phyloP scores from a whole-genome alignment of 1,140 invertebrate genomes.

The Cotesia typhae region DNA sequence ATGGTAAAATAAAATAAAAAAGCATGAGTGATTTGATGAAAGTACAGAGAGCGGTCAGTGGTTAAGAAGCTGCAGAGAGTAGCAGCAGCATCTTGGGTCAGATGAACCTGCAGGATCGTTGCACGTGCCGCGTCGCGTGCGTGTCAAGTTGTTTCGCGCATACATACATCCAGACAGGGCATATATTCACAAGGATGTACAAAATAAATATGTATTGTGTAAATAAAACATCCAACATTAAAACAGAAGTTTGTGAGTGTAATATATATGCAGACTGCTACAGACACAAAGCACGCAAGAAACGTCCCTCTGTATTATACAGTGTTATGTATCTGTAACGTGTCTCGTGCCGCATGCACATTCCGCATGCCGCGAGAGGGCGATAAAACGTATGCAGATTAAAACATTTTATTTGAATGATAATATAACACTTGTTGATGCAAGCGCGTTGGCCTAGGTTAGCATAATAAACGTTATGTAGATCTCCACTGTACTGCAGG shows the following conservation, averaged over 20 bases:
- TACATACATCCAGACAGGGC: conserved; percentile 7
- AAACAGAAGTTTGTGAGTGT: too few relatives aligned
- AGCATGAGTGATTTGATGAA: too few relatives aligned
- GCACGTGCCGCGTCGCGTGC: conserved; percentile 23
- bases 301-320: conserved; percentile 23
- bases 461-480: conserved; percentile 67
- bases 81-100: conserved; percentile 12
- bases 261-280: not conserved
- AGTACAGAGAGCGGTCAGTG: not conserved
- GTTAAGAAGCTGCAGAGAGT: not conserved
- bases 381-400: conserved; percentile 68
- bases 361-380: conserved; percentile 61
- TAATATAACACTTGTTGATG: conserved; percentile 68
- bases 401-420: conserved; percentile 68
- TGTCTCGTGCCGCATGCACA: conserved; percentile 61
- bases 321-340: conserved; percentile 39
- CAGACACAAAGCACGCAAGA: conserved; percentile 28
- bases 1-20: too few relatives aligned
- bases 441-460: conserved; percentile 65
- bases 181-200: not conserved
- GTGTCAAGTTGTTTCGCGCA: not conserved
- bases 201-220: not conserved
- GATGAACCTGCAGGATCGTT: conserved; percentile 19
- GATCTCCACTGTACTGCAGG: conserved; percentile 47
- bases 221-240: too few relatives aligned